A percentile compares a stretch with the other conserved stretches of the same genome.
phyloP scores from a whole-genome alignment of 1,140 invertebrate species.

The Zaprionus tsacasi region DNA sequence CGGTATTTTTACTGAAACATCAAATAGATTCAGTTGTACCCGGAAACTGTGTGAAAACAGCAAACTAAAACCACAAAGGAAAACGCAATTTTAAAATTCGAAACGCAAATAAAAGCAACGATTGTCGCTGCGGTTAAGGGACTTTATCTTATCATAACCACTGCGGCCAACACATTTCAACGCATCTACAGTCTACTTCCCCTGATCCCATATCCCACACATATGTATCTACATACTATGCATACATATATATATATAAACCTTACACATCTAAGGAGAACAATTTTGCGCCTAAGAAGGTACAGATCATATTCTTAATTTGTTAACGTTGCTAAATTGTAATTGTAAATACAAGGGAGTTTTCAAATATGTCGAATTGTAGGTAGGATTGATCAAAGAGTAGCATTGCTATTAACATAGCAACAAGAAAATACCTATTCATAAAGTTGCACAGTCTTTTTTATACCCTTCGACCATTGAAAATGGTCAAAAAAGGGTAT shows the following conservation, averaged over 20 bases:
- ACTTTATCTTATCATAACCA: constrained; percentile 45
- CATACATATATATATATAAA: neutral
- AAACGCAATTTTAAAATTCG: constrained; percentile 4
- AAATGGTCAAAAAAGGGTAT: too few species aligned
- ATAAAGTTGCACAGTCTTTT: too few species aligned
- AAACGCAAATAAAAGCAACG: constrained; percentile 16
- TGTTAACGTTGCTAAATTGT: too few species aligned
- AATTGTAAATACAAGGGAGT: too few species aligned
- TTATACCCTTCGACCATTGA: too few species aligned
- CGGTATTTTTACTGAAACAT: neutral
- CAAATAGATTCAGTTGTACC: constrained; percentile 1
- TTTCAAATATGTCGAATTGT: too few species aligned
- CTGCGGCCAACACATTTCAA: constrained; percentile 7
- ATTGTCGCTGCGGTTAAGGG: constrained; percentile 28
- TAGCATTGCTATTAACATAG: too few species aligned
- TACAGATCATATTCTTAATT: neutral
- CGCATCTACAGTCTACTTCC: constrained; percentile 14
- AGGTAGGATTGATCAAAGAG: too few species aligned
- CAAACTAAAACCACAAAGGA: neutral
- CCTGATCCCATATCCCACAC: constrained; percentile 11
- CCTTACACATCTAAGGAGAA: neutral
- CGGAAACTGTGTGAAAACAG: constrained; percentile 7
- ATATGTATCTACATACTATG: neutral
- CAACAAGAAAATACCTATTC: too few species aligned
- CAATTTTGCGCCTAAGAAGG: neutral